These are phyloP conservation scores for Chorisops tibialis DNA, from an alignment of 2,888 invertebrate species.

Conservation along the genomic window DNA sequence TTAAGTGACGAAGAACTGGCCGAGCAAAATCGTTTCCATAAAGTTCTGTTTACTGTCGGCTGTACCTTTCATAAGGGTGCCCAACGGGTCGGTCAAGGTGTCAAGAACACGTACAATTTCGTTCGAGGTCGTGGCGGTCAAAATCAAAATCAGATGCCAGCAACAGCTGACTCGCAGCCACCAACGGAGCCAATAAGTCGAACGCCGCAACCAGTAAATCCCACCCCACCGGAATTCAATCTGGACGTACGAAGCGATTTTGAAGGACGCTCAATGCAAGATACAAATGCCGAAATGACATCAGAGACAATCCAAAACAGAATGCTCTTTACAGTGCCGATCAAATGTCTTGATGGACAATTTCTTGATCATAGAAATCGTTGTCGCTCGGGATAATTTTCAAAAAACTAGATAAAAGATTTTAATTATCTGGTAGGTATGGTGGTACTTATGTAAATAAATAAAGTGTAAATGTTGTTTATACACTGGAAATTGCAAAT, in stretches of 20 bases:
- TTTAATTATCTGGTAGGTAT: too few relatives aligned
- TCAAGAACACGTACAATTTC: background rate
- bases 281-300: background rate
- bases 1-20: slow-evolving; percentile 7
- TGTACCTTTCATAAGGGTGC: slow-evolving; percentile 26
- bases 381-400: slow-evolving; percentile 13
- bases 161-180: too few relatives aligned
- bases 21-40: background rate
- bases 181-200: background rate
- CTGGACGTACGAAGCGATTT: slow-evolving; percentile 4
- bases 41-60: slow-evolving; percentile 2
- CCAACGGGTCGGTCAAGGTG: slow-evolving; percentile 2
- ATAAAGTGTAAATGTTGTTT: too few relatives aligned
- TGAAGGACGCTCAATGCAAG: background rate
- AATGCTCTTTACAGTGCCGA: slow-evolving; percentile 7
- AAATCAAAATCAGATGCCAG: too few relatives aligned
- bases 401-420: too few relatives aligned
- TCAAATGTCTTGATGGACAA: slow-evolving; percentile 18
- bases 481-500: too few relatives aligned
- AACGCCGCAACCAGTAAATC: background rate
- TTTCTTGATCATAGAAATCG: slow-evolving; percentile 11
- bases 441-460: too few relatives aligned
- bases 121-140: background rate
- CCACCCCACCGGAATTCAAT: background rate
- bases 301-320: background rate